These are phyloP conservation scores for Hippoglossus hippoglossus DNA, from an alignment of 2,797 vertebrate species.

Conservation along the genomic window DNA sequence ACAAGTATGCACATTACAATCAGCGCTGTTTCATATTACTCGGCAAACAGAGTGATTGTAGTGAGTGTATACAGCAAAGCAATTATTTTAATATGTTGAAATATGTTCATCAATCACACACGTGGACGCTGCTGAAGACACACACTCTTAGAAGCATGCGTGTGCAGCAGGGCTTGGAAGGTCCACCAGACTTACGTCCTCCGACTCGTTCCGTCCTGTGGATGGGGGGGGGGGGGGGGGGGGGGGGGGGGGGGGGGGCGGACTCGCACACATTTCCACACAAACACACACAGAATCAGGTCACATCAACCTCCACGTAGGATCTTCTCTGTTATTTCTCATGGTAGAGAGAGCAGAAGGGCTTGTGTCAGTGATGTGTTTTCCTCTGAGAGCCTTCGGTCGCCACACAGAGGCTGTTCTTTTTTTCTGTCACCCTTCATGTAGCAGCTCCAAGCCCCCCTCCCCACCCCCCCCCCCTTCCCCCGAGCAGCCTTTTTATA, in stretches of 20 bases:
- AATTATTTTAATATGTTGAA: slow-evolving; percentile 9
- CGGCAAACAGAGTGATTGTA: background rate
- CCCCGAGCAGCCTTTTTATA: slow-evolving; percentile 71
- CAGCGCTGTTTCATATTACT: background rate
- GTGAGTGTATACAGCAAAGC: slow-evolving; percentile 38
- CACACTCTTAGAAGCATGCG: slow-evolving; percentile 45
- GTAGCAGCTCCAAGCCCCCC: slow-evolving; percentile 71
- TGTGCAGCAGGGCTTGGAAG: slow-evolving; percentile 87
- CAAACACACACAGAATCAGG: slow-evolving; percentile 44
- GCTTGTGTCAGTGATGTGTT: slow-evolving; percentile 78
- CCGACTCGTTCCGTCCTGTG: slow-evolving; percentile 83
- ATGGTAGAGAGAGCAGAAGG: slow-evolving; percentile 80
- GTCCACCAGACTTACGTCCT: slow-evolving; percentile 84
- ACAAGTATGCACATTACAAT: slow-evolving; percentile 11
- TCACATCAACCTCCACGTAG: slow-evolving; percentile 49
- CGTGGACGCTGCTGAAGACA: slow-evolving; percentile 23
- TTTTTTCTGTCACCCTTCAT: slow-evolving; percentile 75
- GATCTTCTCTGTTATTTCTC: slow-evolving; percentile 54
- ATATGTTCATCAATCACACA: background rate
- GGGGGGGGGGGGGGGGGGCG: slow-evolving; percentile 34
- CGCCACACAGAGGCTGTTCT: slow-evolving; percentile 70
- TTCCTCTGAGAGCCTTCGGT: slow-evolving; percentile 76
- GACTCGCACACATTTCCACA: slow-evolving; percentile 46
- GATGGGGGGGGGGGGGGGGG: slow-evolving; percentile 54
- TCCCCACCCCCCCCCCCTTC: slow-evolving; percentile 8